phyloP scores from a whole-genome alignment of 2,888 invertebrate species.

The Pristionchus fissidentatus region DNA sequence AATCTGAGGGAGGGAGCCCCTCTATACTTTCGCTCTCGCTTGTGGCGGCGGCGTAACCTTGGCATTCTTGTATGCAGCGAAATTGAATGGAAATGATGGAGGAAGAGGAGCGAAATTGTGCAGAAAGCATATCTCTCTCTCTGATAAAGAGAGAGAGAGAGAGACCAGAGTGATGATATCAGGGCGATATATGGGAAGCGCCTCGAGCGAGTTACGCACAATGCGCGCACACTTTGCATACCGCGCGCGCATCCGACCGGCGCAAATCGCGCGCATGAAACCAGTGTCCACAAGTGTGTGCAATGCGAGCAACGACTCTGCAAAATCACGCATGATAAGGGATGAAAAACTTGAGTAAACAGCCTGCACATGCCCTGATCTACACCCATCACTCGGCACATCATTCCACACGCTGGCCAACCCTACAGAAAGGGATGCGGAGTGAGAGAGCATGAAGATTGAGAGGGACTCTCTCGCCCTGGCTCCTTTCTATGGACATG shows the following conservation, averaged over 20 bases:
- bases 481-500: no score
- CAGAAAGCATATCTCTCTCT: constrained; percentile 14
- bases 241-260: neutral
- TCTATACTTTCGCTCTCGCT: constrained; percentile 43
- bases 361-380: no score
- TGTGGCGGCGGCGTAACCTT: neutral
- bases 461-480: no score
- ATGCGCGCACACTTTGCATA: constrained; percentile 5
- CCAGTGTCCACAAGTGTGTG: no score
- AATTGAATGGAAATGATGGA: neutral
- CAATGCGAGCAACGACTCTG: no score
- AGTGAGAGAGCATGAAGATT: no score
- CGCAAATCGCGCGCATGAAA: neutral
- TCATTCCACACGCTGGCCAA: no score
- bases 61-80: constrained; percentile 19
- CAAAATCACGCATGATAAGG: no score
- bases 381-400: no score
- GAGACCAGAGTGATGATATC: neutral
- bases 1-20: no score
- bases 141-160: neutral
- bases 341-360: no score
- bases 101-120: neutral
- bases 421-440: no score
- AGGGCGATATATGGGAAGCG: neutral
- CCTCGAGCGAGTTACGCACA: neutral